Base-by-base conservation (phyloP, 2,113 vertebrate species). In the Etia nguti region DNA sequence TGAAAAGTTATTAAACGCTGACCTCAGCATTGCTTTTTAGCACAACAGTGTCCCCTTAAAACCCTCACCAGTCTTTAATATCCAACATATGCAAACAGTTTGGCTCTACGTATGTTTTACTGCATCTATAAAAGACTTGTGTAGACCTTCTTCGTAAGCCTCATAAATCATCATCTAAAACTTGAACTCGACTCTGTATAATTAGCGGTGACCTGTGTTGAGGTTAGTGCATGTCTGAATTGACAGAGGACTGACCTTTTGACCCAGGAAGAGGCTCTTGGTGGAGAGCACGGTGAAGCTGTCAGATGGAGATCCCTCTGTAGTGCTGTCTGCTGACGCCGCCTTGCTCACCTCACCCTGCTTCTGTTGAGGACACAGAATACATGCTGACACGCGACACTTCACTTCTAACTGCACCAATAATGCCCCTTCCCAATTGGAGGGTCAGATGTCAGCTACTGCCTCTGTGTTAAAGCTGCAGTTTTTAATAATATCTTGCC, bases 181-280 rank as follows among this genome's bases (percentile, higher is more conserved):
- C 16, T 8, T 54, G 11, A 68, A 29, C n/a, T 65, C 1, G 5
- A 31, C 22, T 68, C 31, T 43, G 18, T 11, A 20, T 12, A 81
- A 55, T 55, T 11, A 50, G 36, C 43, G 10, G 4, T 6, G 5
- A 48, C 15, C 11, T 54, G 26, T 48, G 4, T 38, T 11, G 41
- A 4, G n/a, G 5, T 79, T 24, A 8, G 10, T 38, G 6, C n/a
- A 31, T 79, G 22, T 65, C 3, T 26, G 2, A 15, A 24, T 8
- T 24, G 8, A 54, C 62, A 50, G 11, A 20, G 26, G 73, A 92
- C 89, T 91, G 98, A 99, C 99, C 98, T 99, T 99, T 91, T 99
- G 99, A 93, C 98, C 99, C 73, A 99, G 97, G 90, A 99, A 99
- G 86, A 99, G 97, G 91, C 98, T 99, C 96, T 99, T 99, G 82